Evolutionary conservation across 64 coral and sea anemone genomes (phyloP), one percentile per base, ranked within the genome.

Genomic region (Montipora efflorescens): DNA sequence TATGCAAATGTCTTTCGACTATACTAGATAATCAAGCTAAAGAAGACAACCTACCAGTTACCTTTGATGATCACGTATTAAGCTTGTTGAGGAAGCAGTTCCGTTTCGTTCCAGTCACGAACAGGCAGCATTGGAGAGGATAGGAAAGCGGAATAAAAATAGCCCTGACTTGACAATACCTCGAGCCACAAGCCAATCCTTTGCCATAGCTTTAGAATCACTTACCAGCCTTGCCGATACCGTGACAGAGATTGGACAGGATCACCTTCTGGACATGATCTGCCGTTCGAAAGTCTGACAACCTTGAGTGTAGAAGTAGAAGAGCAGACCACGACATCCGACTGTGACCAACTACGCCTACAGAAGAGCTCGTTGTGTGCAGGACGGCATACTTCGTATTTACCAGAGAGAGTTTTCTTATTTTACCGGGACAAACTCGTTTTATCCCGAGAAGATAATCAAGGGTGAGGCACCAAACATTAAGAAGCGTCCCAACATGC

Each of bases 301-400:
- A 93, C 83, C 25, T 85, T 88, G 14, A 49, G 92, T 28, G 87
- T 94, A 64, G 92, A 94, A 87, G 71, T 55, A 94, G 89, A 86
- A 7, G 86, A 82, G 92, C 92, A 78, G 92, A 89, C 87, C 92
- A 93, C 66, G 77, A 94, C 84, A 94, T 94, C 86, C 77, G 43
- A 94, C 87, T 47, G 86, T 89, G 46, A 64, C 84, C 67, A 51
- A 88, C 20, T 88, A 88, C 22, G 83, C 91, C 12, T 79, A 79
- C 46, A 79, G 71, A 84, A 87, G 57, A 67, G 59, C 28, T 0
- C 78, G 89, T 3, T 82, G 58, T 43, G 88, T 90, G 11, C 3
- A 90, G 62, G 75, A 91, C 67, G 55, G 67, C 7, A 90, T 90
- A 13, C 51, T 81, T 4, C 23, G 77, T 36, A 81, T 81, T 66